Evolutionary conservation across 2,113 vertebrate species (phyloP), one percentile per base, ranked within the genome.

Genomic region (Nipponia nippon): DNA sequence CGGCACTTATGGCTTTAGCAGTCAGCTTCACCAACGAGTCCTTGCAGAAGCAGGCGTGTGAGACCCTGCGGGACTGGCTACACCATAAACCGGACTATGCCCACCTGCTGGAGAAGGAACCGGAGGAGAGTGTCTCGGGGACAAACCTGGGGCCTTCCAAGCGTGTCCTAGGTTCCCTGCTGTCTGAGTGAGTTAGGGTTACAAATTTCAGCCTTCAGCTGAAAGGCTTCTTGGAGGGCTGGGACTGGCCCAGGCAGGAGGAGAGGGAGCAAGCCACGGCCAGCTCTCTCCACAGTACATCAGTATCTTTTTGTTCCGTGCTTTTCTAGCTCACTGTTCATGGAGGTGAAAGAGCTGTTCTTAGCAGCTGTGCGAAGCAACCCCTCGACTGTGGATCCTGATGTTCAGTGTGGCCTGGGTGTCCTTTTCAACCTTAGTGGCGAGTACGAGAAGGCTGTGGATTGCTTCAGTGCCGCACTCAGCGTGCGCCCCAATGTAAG

Each of bases 11-110:
- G 99, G 99, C 99, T 4, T 92, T 99, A 92, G 99, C 99, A 0
- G 99, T 99, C 79, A 99, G 99, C 95, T 99, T 99, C 96, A 99
- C 99, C 72, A 99, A 99, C 0, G 99, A 99, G 87, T 99, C 99
- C 16, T 96, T 99, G 95, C 99, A 99, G 98, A 99, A 99, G 92
- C 99, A 99, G 97, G 99, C 99, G 3, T 99, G 99, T 42, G 99
- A 99, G 96, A 99, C 99, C 7, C 98, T 99, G 26, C 98, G 99
- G 7, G 99, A 99, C 93, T 99, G 99, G 99, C 97, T 99, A 30
- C 98, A 97, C 87, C 98, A 99, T 96, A 99, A 99, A 16, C 99
- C 99, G 0, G 98, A 98, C 87, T 99, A 99, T 40, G 97, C 90
- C 52, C 98, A 98, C 30, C 97, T 99, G 76, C 97, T 99, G 96